Conservation (phyloP, 1,140 invertebrate genomes). For the Apis cerana region DNA sequence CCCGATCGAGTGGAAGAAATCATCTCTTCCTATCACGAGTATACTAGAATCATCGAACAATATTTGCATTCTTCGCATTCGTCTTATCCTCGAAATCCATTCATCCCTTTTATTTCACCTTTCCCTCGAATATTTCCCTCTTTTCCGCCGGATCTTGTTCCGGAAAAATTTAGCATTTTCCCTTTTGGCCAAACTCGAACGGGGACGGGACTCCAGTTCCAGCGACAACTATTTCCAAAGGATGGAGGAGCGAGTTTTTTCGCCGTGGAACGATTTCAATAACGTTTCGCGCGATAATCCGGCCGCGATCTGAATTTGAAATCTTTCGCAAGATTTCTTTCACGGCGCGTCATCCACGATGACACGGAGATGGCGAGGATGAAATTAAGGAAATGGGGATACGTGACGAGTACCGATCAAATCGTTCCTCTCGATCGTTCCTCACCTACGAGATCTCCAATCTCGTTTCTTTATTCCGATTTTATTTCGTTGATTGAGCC, state of each 20-base stretch:
- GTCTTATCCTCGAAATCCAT: background rate
- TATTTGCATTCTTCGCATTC: too few relatives aligned
- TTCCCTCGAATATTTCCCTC: background rate
- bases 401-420: constrained; percentile 4
- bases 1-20: too few relatives aligned
- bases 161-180: background rate
- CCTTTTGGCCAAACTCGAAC: background rate
- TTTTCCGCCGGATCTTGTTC: background rate
- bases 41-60: too few relatives aligned
- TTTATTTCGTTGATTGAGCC: too few relatives aligned
- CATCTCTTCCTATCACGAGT: too few relatives aligned
- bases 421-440: too few relatives aligned
- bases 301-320: constrained; percentile 31
- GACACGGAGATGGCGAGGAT: constrained; percentile 6
- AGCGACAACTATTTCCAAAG: background rate
- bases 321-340: background rate
- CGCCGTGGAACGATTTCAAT: background rate
- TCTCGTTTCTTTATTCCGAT: too few relatives aligned
- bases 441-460: too few relatives aligned
- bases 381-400: background rate
- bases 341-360: background rate
- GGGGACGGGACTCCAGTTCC: background rate
- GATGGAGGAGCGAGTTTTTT: background rate
- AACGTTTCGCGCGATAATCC: constrained; percentile 3
- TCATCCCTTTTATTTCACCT: background rate